Evolutionary conservation across 2,113 vertebrate species (phyloP).

Genomic region (Nyctibius bracteatus): DNA sequence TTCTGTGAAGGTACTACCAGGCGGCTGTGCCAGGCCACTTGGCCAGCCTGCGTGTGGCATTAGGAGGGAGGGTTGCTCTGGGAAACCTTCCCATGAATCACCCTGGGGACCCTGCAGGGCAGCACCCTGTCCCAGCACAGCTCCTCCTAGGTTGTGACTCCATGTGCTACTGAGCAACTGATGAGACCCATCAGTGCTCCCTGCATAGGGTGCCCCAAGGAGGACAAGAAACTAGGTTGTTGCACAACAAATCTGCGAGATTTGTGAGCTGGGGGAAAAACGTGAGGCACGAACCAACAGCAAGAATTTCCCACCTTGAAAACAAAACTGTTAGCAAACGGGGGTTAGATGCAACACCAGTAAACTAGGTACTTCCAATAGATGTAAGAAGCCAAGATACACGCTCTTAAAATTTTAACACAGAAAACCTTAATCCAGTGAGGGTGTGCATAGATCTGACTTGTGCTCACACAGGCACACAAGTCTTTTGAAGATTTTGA

Average conservation of each 20-base stretch:
- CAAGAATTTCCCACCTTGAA: background rate
- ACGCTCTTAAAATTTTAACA: background rate
- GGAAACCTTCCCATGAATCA: background rate
- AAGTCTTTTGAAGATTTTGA: background rate
- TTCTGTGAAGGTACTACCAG: background rate
- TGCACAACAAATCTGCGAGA: background rate
- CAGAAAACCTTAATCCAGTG: background rate
- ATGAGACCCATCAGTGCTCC: background rate
- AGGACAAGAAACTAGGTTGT: background rate
- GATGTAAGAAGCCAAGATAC: background rate
- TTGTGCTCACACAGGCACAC: background rate
- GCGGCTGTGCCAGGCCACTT: background rate
- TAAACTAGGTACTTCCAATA: background rate
- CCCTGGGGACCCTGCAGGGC: background rate
- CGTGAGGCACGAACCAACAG: fast-evolving
- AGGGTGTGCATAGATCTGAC: background rate
- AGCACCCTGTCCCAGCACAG: background rate
- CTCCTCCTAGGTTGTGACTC: background rate
- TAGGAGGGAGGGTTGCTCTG: fast-evolving
- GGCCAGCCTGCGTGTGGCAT: fast-evolving
- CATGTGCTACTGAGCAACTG: fast-evolving
- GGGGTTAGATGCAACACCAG: background rate
- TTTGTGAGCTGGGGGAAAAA: background rate
- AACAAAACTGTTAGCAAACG: background rate
- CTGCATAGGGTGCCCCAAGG: background rate